Evolutionary conservation across 2,113 vertebrate species (phyloP).

Genomic region (Perca fluviatilis): DNA sequence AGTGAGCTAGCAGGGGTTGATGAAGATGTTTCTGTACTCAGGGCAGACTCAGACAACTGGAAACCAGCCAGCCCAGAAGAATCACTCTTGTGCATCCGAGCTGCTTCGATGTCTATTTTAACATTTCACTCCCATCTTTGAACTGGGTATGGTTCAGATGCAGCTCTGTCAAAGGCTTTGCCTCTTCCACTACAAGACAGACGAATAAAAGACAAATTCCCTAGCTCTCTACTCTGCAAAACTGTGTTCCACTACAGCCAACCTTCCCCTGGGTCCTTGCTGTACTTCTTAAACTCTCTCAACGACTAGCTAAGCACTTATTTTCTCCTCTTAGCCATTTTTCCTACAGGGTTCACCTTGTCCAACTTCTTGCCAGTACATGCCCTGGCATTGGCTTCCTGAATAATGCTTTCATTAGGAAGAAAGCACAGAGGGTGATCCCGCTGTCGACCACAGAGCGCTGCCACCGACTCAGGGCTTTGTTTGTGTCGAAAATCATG

Average conservation of each 20-base stretch:
- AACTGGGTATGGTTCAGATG: not conserved
- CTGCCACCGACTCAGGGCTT: conserved; percentile 26
- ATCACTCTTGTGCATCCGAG: not conserved
- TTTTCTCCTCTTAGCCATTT: conserved; percentile 41
- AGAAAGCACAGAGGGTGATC: conserved; percentile 20
- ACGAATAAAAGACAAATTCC: not conserved
- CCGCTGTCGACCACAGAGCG: not conserved
- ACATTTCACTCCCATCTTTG: conserved; percentile 25
- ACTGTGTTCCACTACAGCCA: not conserved
- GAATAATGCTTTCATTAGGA: conserved; percentile 49
- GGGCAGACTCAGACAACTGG: conserved; percentile 8
- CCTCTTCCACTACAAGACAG: not conserved
- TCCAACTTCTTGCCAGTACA: conserved; percentile 24
- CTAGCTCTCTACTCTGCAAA: not conserved
- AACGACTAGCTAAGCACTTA: conserved; percentile 27
- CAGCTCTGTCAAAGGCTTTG: conserved; percentile 1
- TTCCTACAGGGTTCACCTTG: conserved; percentile 39
- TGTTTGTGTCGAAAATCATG: not conserved
- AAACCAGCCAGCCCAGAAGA: conserved; percentile 14
- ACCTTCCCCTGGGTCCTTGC: not conserved
- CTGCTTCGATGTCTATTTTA: not conserved
- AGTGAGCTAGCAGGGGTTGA: not conserved
- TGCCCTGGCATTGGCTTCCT: conserved; percentile 12
- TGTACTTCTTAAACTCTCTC: conserved; percentile 26
- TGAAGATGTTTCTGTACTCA: not conserved